Conservation (phyloP, 1,140 invertebrate genomes). For the Halesus radiatus region DNA sequence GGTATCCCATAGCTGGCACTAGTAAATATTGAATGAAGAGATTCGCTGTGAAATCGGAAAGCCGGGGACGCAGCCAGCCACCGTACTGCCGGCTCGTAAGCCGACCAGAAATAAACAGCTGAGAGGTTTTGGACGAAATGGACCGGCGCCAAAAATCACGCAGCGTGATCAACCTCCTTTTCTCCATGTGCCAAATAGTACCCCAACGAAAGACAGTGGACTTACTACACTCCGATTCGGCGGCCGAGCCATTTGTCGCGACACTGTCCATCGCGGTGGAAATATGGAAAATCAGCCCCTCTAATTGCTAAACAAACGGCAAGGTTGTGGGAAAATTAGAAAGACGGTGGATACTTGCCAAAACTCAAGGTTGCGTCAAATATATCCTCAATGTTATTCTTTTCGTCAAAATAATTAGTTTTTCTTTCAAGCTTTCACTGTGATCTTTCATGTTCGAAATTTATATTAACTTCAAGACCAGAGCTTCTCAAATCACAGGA, state of each 20-base stretch:
- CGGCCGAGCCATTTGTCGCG: neutral
- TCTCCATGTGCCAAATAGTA: slow-evolving; percentile 39
- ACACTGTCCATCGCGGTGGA: slow-evolving; percentile 7
- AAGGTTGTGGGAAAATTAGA: slow-evolving; percentile 29
- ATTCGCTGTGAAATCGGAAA: slow-evolving; percentile 11
- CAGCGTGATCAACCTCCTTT: slow-evolving; percentile 40
- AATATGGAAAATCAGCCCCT: neutral
- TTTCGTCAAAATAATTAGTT: neutral
- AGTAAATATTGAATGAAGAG: slow-evolving; percentile 43
- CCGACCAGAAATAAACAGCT: slow-evolving; percentile 56
- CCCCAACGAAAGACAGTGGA: slow-evolving; percentile 10
- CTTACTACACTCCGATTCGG: neutral
- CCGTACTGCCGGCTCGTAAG: slow-evolving; percentile 39
- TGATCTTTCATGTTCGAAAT: neutral
- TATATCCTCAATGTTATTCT: slow-evolving; percentile 7
- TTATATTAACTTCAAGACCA: neutral
- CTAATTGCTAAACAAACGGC: slow-evolving; percentile 19
- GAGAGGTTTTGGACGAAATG: slow-evolving; percentile 53
- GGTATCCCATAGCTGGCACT: neutral
- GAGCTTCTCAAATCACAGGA: neutral
- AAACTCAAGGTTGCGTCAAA: slow-evolving; percentile 32
- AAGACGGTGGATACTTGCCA: slow-evolving; percentile 21
- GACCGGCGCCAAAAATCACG: slow-evolving; percentile 51
- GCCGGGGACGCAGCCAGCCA: neutral
- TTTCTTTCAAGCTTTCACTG: neutral